Base-by-base conservation (phyloP, 2,113 vertebrate species). In the Herpetotheres cachinnans region DNA sequence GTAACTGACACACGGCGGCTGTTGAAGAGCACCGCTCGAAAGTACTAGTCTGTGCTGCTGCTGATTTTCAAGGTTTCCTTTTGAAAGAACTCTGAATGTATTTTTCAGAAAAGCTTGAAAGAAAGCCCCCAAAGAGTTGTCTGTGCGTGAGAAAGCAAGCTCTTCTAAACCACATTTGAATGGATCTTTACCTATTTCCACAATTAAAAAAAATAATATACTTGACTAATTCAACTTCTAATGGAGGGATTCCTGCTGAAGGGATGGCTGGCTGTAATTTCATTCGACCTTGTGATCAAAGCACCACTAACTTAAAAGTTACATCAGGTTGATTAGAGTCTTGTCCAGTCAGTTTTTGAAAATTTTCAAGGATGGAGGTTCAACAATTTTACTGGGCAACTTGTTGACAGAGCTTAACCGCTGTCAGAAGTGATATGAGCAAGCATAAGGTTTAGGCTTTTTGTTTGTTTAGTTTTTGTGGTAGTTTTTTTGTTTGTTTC, bases 1-100 rank as follows among this genome's bases (percentile, higher is more conserved):
- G 22, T 49, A 27, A 20, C 30, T 13, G 21, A 3, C 10, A 16
- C 13, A 38, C 0, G 0, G 7, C 40, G 34, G 50, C 56, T 2
- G 4, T 17, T 61, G 32, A 17, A 11, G 4, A 46, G 20, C 27
- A 32, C 30, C 7, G 61, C 50, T 79, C 24, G 34, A 13, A 54
- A n/a, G 55, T n/a, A 13, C 27, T 16, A 1, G 8, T 11, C 54
- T 42, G 25, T 21, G 59, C 86, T 49, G 47, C 21, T 79, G 8
- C 27, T 11, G 40, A 26, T 44, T 79, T 82, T 49, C 21, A 40
- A 0, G 18, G 29, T 30, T 71, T 69, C 14, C 8, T 89, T 84
- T 46, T 36, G 26, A 8, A 86, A 71, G 32, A 87, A 40, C 11
- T 73, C 9, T 27, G 11, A 46, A 44, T 5, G 3, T 69, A 26